Evolutionary conservation across 2,888 invertebrate genomes (phyloP).

Genomic region (Terebella lapidaria): DNA sequence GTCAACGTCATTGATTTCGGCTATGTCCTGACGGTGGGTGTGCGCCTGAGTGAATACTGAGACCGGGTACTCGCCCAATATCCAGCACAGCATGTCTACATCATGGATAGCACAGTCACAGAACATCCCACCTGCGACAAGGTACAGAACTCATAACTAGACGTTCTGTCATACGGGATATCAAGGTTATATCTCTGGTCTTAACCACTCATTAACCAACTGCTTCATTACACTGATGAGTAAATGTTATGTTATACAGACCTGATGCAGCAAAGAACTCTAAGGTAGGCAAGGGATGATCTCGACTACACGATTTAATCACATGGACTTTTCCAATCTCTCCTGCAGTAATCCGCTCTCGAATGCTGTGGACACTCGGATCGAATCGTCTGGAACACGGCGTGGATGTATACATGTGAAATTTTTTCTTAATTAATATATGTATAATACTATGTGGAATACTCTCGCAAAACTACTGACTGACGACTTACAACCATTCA

Average conservation of each 20-base stretch:
- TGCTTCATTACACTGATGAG: not conserved
- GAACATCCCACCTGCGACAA: constrained; percentile 61
- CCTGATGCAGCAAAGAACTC: constrained; percentile 63
- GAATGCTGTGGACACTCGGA: constrained; percentile 59
- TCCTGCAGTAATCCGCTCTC: constrained; percentile 58
- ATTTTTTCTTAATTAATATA: too few relatives aligned
- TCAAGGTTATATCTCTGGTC: not conserved
- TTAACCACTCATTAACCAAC: not conserved
- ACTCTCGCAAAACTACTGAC: too few relatives aligned
- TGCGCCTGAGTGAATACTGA: constrained; percentile 57
- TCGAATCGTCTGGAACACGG: constrained; percentile 61
- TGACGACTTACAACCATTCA: too few relatives aligned
- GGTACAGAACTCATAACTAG: constrained; percentile 6
- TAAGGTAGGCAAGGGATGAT: constrained; percentile 63
- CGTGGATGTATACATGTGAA: too few relatives aligned
- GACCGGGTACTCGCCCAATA: constrained; percentile 62
- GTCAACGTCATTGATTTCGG: constrained; percentile 63
- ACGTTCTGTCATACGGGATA: not conserved
- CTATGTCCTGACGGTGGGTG: constrained; percentile 62
- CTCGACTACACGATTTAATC: constrained; percentile 64
- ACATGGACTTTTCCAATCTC: constrained; percentile 64
- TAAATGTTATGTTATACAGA: constrained; percentile 30
- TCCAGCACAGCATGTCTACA: constrained; percentile 65
- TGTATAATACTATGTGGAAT: too few relatives aligned
- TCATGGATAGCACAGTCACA: constrained; percentile 69